phyloP scores from a whole-genome alignment of 1,140 invertebrate species.

The Drosophila truncata region DNA sequence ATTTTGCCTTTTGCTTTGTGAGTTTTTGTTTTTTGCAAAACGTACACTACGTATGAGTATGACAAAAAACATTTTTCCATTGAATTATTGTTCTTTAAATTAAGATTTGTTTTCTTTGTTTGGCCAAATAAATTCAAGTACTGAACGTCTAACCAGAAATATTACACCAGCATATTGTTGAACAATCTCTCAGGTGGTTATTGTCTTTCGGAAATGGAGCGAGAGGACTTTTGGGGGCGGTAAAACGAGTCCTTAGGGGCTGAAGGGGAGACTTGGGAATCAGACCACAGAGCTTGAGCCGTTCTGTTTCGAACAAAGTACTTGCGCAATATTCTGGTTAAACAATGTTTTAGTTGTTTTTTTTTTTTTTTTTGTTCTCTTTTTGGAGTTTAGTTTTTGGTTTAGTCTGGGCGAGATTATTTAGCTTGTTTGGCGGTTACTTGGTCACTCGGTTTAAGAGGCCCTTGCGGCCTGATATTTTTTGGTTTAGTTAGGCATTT shows the following conservation, averaged over 20 bases:
- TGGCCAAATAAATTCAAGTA: conserved; percentile 85
- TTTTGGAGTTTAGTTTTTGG: conserved; percentile 69
- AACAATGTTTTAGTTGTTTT: conserved; percentile 70
- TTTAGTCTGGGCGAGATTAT: conserved; percentile 74
- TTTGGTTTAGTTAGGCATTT: conserved; percentile 53
- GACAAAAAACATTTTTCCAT: conserved; percentile 60
- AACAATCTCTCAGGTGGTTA: conserved; percentile 76
- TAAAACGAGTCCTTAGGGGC: background rate
- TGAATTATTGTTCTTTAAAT: conserved; percentile 34
- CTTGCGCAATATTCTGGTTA: conserved; percentile 85
- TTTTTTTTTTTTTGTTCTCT: conserved; percentile 42
- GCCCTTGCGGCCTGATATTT: conserved; percentile 40
- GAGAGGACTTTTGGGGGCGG: conserved; percentile 17
- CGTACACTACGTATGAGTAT: conserved; percentile 55
- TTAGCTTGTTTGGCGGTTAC: conserved; percentile 60
- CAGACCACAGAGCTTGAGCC: conserved; percentile 46
- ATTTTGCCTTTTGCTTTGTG: conserved; percentile 77
- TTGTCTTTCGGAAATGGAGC: conserved; percentile 74
- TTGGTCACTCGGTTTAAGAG: conserved; percentile 58
- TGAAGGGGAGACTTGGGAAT: conserved; percentile 13
- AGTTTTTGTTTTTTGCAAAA: conserved; percentile 54
- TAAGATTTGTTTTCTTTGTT: conserved; percentile 7
- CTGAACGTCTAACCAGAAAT: conserved; percentile 85
- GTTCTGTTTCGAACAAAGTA: conserved; percentile 78
- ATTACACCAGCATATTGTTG: conserved; percentile 85